Percentiles rank a stretch among this genome's conserved stretches.
These are phyloP conservation scores for Polyodon spathula DNA, from an alignment of 2,113 vertebrate genomes.

Conservation along the genomic window DNA sequence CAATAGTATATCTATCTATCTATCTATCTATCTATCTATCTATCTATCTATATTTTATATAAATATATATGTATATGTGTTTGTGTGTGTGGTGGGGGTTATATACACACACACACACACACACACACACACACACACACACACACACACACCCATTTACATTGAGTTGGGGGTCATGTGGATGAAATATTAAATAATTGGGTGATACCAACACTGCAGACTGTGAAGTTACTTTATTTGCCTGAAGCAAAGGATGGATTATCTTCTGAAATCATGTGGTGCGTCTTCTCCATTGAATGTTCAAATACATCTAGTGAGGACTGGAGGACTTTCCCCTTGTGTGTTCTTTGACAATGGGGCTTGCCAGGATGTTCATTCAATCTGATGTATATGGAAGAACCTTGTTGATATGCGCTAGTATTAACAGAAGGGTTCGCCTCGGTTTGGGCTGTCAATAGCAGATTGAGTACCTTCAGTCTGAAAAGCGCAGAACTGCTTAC, in stretches of 20 bases:
- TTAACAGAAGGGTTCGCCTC: constrained; percentile 58
- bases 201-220: constrained; percentile 34
- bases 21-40: constrained; percentile 23
- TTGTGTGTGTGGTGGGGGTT: too few relatives aligned
- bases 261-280: constrained; percentile 23
- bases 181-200: constrained; percentile 33
- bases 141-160: too few relatives aligned
- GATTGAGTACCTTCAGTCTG: constrained; percentile 49
- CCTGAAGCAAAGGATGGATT: constrained; percentile 22
- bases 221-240: constrained; percentile 28
- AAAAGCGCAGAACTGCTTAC: constrained; percentile 89
- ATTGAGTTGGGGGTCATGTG: too few relatives aligned
- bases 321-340: constrained; percentile 37
- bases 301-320: constrained; percentile 69
- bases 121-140: too few relatives aligned
- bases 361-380: constrained; percentile 22
- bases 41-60: constrained; percentile 40
- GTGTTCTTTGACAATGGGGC: constrained; percentile 28
- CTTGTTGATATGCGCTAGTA: constrained; percentile 55
- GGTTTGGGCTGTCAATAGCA: constrained; percentile 54
- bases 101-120: too few relatives aligned
- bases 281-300: constrained; percentile 37
- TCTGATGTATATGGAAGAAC: constrained; percentile 59
- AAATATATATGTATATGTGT: not conserved
- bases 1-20: constrained; percentile 20